Base-by-base conservation (phyloP, 2,888 invertebrate genomes). In the Drosophila helvetica region DNA sequence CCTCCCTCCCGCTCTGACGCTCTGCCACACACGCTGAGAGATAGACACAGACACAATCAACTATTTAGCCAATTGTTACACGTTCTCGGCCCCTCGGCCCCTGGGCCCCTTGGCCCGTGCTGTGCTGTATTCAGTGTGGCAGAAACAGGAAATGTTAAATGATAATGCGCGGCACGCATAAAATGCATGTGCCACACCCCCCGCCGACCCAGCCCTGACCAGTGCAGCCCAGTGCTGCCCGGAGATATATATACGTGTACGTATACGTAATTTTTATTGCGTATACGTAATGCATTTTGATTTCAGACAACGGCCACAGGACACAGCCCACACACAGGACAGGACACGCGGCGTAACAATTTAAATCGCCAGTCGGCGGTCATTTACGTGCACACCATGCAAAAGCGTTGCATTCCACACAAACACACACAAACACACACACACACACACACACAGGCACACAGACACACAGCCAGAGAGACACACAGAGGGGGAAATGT, bases 251-350 rank as follows among this genome's bases (percentile, higher is more conserved):
- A 51, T 22, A 42, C 63, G 53, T 38, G 46, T 65, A 52, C 87
- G 86, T 82, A 87, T 82, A 85, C 85, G 88, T 81, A 85, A 82
- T 80, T 85, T 82, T 82, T 78, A 86, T 79, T 88, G 80, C 86
- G 86, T 86, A 84, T 84, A 83, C 88, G 83, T 84, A 84, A 84
- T 84, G 83, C 83, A 83, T 84, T 84, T 84, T 84, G 88, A 86
- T 88, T 83, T 83, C 86, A 82, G 82, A 77, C 76, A 84, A 77
- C 86, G 61, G 66, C 72, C 67, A 66, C 38, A 38, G 38, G 38
- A 38, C 38, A 38, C 33, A 33, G 33, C 12, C 22, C 22, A 22
- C 10, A 30, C 30, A 3, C 30, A 10, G 30, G 30, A 25, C 43
- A 53, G 38, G 38, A 38, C n/a, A 38, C n/a, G 38, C 53, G 38